Base-by-base conservation (phyloP, 1,140 invertebrate genomes). In the Copidosoma floridanum region DNA sequence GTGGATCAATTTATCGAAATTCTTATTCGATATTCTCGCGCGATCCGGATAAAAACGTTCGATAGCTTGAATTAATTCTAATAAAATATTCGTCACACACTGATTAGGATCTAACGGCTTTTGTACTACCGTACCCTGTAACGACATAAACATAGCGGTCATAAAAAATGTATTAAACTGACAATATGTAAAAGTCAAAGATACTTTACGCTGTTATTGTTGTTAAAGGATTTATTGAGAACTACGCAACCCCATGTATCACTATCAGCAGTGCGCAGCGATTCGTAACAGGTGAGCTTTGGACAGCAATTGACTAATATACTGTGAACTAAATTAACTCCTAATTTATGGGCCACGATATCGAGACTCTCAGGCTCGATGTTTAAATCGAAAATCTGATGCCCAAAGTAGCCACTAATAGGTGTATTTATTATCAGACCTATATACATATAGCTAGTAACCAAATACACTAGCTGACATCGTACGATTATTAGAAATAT, bases 311-410 rank as follows among this genome's bases (percentile, higher is more conserved):
- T 85, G 1, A 80, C 67, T 7, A 83, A 78, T 14, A 86, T 81
- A 18, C 83, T 83, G 64, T 86, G 82, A 2, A 85, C 76, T 38
- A 86, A 76, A 76, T 86, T 85, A 20, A 86, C 70, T 69, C 84
- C 82, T 3, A 86, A 67, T 38, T 80, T 82, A 2, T 71, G 64
- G 12, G 85, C 83, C 62, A 83, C 74, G 1, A 67, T 53, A 66
- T 86, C 85, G 38, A 86, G 82, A 47, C 83, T 78, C 14, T 77
- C 61, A 1, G 83, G 83, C 16, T 84, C 81, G 5, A 82, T 65
- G 32, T 82, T 71, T 16, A 79, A 71, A 38, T 84, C 76, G 59
- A 85, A 86, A 62, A 86, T 78, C 41, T 86, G 74, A 67, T 84
- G 78, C 1, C 84, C 83, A 48, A 86, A 71, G 32, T 78, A 76